A percentile compares a stretch with the other conserved stretches of the same genome.
Conservation (phyloP, 1,140 invertebrate species). For the Armadillidium nasatum region DNA sequence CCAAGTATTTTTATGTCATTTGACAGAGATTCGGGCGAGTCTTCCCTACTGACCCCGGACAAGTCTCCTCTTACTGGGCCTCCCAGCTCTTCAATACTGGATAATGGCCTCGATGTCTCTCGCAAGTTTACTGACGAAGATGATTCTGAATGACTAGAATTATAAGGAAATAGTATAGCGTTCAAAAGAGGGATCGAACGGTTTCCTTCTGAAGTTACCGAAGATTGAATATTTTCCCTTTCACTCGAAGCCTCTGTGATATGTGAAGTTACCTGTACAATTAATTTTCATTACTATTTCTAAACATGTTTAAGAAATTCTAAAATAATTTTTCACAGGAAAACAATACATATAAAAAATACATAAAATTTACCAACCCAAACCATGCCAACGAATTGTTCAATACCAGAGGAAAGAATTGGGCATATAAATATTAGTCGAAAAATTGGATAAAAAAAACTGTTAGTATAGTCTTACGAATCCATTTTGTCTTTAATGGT, state of each 20-base stretch:
- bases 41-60: background rate
- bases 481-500: too few species aligned
- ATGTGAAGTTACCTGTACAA: background rate
- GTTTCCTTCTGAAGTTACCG: background rate
- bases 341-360: background rate
- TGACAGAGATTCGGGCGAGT: background rate
- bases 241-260: background rate
- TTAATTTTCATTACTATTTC: background rate
- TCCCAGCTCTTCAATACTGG: background rate
- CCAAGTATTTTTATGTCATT: background rate
- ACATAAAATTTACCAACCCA: background rate
- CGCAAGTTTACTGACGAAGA: background rate
- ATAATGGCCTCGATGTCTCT: background rate
- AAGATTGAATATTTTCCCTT: background rate
- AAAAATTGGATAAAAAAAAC: too few species aligned
- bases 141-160: background rate
- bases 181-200: background rate
- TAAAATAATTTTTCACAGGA: background rate
- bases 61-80: background rate
- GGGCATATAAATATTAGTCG: too few species aligned
- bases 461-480: too few species aligned
- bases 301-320: background rate
- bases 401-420: too few species aligned
- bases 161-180: background rate
- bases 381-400: background rate